Conservation (phyloP, 2,113 vertebrate genomes). For the Ptilorrhoa leucosticta region DNA sequence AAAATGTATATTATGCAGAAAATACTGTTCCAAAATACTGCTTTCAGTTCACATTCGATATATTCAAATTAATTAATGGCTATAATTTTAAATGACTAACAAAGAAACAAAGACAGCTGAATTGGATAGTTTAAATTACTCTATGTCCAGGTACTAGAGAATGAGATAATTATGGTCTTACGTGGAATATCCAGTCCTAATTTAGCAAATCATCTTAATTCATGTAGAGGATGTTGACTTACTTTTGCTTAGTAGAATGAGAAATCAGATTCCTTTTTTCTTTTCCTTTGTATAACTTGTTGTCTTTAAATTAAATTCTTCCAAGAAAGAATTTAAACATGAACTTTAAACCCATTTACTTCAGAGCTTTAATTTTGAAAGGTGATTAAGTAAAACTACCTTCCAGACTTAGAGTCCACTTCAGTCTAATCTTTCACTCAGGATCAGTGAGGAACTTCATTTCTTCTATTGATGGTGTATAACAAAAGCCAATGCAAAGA, state of each 20-base stretch:
- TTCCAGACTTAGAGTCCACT: not conserved
- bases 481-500: not conserved
- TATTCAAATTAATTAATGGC: conserved; percentile 46
- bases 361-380: not conserved
- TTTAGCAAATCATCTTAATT: not conserved
- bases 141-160: conserved; percentile 13
- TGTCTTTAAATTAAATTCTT: not conserved
- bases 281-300: not conserved
- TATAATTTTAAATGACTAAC: conserved; percentile 42
- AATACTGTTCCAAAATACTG: conserved; percentile 8
- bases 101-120: conserved; percentile 36
- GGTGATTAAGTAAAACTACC: not conserved
- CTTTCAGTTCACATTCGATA: conserved; percentile 20
- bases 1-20: conserved; percentile 2
- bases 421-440: not conserved
- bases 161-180: conserved; percentile 34
- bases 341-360: not conserved
- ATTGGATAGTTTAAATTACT: conserved; percentile 16
- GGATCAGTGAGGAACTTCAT: not conserved
- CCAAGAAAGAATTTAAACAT: not conserved
- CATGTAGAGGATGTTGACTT: not conserved
- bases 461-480: not conserved
- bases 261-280: not conserved
- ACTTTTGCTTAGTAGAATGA: not conserved
- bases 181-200: not conserved